Evolutionary conservation across 2,888 invertebrate species (phyloP).

Genomic region (Cryptus armator): DNA sequence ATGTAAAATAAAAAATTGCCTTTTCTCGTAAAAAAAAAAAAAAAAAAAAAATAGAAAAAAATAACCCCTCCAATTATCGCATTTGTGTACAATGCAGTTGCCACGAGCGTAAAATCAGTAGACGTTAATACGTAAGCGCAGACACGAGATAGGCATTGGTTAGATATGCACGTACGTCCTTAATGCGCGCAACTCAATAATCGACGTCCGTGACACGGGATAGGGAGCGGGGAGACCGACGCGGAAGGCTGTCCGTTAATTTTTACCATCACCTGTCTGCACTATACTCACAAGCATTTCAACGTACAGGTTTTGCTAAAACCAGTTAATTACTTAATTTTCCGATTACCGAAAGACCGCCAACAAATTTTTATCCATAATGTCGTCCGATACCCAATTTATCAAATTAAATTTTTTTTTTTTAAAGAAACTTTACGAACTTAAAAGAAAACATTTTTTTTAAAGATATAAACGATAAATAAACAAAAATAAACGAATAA

Average conservation of each 20-base stretch:
- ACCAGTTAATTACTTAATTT: not conserved
- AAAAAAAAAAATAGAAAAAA: not conserved
- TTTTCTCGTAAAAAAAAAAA: not conserved
- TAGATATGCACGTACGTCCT: conserved; percentile 35
- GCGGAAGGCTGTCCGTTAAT: conserved; percentile 63
- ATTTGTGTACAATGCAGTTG: not conserved
- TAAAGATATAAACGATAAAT: too few species aligned
- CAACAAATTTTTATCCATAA: too few species aligned
- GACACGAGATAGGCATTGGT: conserved; percentile 17
- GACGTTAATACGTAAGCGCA: conserved; percentile 12
- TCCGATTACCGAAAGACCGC: not conserved
- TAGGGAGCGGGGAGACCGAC: conserved; percentile 37
- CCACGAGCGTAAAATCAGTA: not conserved
- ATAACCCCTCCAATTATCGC: not conserved
- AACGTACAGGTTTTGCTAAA: conserved; percentile 36
- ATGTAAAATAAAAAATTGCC: not conserved
- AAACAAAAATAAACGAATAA: not conserved
- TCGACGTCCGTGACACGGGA: conserved; percentile 67
- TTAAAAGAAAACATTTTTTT: too few species aligned
- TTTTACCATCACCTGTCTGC: conserved; percentile 57
- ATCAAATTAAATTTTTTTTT: too few species aligned
- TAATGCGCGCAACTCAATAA: conserved; percentile 43
- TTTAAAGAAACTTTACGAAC: too few species aligned
- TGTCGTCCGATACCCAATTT: too few species aligned
- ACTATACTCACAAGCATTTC: conserved; percentile 12